phyloP scores from a whole-genome alignment of 2,113 vertebrate species.

The Neofelis nebulosa region DNA sequence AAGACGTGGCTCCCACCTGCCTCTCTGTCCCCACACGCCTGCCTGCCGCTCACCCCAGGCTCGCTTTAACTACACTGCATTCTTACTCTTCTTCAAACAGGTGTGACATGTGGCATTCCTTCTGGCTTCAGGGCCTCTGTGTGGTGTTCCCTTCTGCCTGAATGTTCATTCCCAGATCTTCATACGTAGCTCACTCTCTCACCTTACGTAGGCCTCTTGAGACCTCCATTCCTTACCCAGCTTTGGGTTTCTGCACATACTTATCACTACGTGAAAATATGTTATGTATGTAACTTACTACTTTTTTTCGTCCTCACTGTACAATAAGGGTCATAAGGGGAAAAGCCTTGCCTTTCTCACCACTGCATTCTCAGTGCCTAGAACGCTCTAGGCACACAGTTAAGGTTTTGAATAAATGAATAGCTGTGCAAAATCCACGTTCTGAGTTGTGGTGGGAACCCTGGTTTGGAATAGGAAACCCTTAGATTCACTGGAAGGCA shows the following conservation, averaged over 20 bases:
- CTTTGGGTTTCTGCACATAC: neutral
- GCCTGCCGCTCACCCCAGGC: neutral
- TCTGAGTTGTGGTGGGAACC: neutral
- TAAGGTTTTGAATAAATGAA: neutral
- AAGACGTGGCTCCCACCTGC: neutral
- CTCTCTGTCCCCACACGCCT: neutral
- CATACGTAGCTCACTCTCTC: neutral
- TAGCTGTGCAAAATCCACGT: neutral
- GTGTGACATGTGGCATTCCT: neutral
- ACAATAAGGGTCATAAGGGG: neutral
- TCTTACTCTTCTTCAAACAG: neutral
- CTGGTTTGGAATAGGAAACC: neutral
- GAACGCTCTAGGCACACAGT: neutral
- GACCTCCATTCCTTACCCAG: neutral
- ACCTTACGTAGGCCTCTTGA: neutral
- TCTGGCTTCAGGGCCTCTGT: neutral
- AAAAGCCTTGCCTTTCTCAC: conserved; percentile 14
- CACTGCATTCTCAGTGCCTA: neutral
- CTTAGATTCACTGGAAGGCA: neutral
- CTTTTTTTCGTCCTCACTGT: neutral
- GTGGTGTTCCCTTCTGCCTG: neutral
- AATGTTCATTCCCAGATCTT: neutral
- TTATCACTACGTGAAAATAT: neutral
- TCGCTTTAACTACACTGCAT: neutral
- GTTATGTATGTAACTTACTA: neutral